Base-by-base conservation (phyloP, 2,797 vertebrate species). In the Alauda arvensis region DNA sequence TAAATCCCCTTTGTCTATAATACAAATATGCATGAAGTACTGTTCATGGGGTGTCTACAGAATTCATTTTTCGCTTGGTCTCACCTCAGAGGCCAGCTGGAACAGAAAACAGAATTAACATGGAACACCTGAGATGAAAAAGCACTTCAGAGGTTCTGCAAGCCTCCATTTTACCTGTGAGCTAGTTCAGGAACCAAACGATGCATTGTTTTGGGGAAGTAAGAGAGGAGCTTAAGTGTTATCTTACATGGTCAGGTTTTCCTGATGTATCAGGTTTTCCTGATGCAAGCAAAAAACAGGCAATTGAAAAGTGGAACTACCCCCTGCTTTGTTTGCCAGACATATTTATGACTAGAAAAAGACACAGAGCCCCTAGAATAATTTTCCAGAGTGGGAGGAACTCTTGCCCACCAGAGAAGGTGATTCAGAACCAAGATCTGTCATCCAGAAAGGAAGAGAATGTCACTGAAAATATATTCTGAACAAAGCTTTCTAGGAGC, bases 201-300 rank as follows among this genome's bases (percentile, higher is more conserved):
- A 68, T 4, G 15, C 3, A 8, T 5, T 0, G 1, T 29, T 59
- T 53, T 57, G 3, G 14, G 7, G 10, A 81, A n/a, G 20, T 17
- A 67, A 31, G 81, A 74, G 15, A 74, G 7, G 5, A 75, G 29
- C 2, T 31, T 9, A 40, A 81, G 14, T 20, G 17, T 51, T 69
- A 40, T 0, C 0, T 39, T 42, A 75, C 5, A 34, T 3, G 4
- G 15, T 53, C 37, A 62, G 28, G 51, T 51, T 66, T 76, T 68
- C 60, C 51, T 42, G 18, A 53, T 18, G 12, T 18, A 81, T 45
- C 37, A 71, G 33, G 57, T 34, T 59, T 75, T 62, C 56, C 55
- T 34, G 16, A 57, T 12, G 10, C 10, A 86, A 82, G 29, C 24
- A 52, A 16, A n/a, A 6, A 34, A 24, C 18, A 9, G 15, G 33